Conservation (phyloP, 2,113 vertebrate species). For the Hiodon tergisus region DNA sequence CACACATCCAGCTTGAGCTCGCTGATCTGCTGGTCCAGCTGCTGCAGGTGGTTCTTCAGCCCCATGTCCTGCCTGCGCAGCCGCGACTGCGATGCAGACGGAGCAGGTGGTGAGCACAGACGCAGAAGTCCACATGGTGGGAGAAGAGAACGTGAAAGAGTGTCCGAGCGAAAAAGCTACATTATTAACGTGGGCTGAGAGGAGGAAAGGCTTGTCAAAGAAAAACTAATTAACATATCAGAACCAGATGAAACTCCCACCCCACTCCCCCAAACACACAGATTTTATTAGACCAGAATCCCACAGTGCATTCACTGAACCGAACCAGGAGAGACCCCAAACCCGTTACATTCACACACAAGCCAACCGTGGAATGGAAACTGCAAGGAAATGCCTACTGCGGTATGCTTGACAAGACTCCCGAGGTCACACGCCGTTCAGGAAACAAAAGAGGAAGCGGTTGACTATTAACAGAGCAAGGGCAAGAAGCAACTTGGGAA, state of each 20-base stretch:
- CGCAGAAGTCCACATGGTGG: not conserved
- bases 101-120: conserved; percentile 16
- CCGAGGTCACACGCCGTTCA: conserved; percentile 45
- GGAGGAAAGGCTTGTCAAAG: too few relatives aligned
- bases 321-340: too few relatives aligned
- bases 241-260: too few relatives aligned
- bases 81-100: conserved; percentile 60
- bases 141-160: too few relatives aligned
- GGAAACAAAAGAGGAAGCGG: conserved; percentile 56
- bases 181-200: too few relatives aligned
- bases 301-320: too few relatives aligned
- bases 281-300: too few relatives aligned
- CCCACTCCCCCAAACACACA: too few relatives aligned
- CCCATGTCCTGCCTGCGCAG: conserved; percentile 79
- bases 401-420: conserved; percentile 27
- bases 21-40: conserved; percentile 82
- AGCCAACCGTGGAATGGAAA: not conserved
- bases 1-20: conserved; percentile 79
- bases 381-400: not conserved
- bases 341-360: not conserved
- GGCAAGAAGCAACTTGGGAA: conserved; percentile 54
- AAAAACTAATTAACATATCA: too few relatives aligned
- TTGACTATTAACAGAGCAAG: conserved; percentile 68
- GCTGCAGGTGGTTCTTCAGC: conserved; percentile 82
- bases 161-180: too few relatives aligned